A percentile compares a stretch with the other conserved stretches of the same genome.
Evolutionary conservation across 2,113 vertebrate species (phyloP).

Genomic region (Siniperca chuatsi): DNA sequence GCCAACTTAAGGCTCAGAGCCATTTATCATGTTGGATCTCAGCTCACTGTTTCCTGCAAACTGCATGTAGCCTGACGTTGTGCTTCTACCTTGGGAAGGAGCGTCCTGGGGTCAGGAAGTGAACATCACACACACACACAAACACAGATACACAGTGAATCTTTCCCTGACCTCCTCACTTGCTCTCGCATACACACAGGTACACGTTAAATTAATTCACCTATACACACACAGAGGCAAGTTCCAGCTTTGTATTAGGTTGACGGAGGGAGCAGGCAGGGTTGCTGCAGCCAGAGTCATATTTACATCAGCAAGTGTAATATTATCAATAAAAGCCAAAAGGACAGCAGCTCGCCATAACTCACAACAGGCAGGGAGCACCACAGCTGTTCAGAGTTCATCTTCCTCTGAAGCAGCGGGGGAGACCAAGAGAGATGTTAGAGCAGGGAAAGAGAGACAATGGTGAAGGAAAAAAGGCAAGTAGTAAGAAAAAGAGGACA

Average conservation of each 20-base stretch:
- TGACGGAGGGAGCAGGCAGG: conserved; percentile 45
- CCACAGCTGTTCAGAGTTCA: conserved; percentile 77
- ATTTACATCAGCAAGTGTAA: conserved; percentile 80
- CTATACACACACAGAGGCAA: conserved; percentile 13
- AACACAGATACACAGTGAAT: conserved; percentile 39
- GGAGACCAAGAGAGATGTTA: conserved; percentile 38
- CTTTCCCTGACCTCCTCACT: conserved; percentile 27
- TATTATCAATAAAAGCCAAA: conserved; percentile 83
- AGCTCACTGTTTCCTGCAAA: conserved; percentile 67
- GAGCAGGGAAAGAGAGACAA: conserved; percentile 1
- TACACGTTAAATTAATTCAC: neutral
- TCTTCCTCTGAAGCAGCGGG: conserved; percentile 55
- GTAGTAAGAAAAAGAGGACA: neutral
- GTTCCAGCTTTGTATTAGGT: conserved; percentile 39
- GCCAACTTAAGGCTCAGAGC: conserved; percentile 39
- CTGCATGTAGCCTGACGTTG: conserved; percentile 60
- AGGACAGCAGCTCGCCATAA: conserved; percentile 71
- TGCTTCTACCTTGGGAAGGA: conserved; percentile 65
- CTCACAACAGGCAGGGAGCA: conserved; percentile 70
- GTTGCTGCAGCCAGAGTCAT: conserved; percentile 60
- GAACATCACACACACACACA: conserved; percentile 46
- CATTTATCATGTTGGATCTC: conserved; percentile 66
- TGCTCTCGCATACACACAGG: neutral
- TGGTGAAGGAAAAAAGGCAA: neutral
- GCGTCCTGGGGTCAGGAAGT: conserved; percentile 63